Base-by-base conservation (phyloP, 2,888 invertebrate species). In the Melipona bicolor region DNA sequence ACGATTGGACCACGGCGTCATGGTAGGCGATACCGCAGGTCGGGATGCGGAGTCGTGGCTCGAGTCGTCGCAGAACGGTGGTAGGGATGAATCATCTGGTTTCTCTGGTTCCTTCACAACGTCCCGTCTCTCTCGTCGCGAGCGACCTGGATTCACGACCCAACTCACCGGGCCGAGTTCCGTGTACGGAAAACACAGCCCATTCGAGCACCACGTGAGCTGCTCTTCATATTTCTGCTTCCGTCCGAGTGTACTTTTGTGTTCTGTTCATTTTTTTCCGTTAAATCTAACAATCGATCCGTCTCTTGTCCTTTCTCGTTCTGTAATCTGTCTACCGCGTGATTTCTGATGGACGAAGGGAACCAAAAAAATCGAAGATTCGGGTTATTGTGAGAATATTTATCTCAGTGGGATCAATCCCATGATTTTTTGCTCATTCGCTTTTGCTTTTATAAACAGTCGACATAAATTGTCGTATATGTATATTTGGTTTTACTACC, bases 41-140 rank as follows among this genome's bases (percentile, higher is more conserved):
- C 59, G 70, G 71, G 68, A 75, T 81, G 69, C 67, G 73, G 85
- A 76, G 62, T 73, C 54, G 65, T 61, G 73, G 64, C 70, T 76
- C 73, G 81, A 86, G 81, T 83, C 83, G 81, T 43, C 80, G 83
- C 78, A 72, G 68, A 59, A 64, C 9, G 59, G n/a, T 87, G 87
- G 90, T 89, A 84, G 90, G 89, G 89, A 88, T 86, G 88, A 81
- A 91, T 90, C 92, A 92, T 90, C 92, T 92, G 92, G 90, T 91
- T 89, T 90, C 86, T 86, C 87, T 87, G 89, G 83, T 87, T 78
- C 88, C 86, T 85, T 87, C 88, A 87, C 88, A 84, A 85, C 89
- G 89, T 90, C 85, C 87, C 87, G 89, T 87, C 89, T 89, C 89
- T 88, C 87, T 84, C 84, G 84, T 77, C 85, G 85, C 80, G 89